These are phyloP conservation scores for Microtus agrestis DNA, from an alignment of 2,797 vertebrate genomes.

Conservation along the genomic window DNA sequence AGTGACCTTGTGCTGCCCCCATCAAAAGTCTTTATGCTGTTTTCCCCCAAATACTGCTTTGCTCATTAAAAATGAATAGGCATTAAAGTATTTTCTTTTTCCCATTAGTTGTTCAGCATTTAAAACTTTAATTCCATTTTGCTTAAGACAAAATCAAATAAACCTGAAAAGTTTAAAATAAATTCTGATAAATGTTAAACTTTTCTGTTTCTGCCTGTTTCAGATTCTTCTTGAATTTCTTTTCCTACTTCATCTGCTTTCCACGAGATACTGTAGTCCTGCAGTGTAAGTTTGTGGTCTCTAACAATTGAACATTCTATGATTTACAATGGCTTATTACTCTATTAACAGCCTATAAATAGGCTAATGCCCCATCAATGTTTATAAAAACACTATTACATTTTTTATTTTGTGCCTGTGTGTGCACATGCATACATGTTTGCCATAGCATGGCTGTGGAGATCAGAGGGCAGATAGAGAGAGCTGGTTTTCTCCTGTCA, in stretches of 20 bases:
- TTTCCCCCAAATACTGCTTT: conserved; percentile 52
- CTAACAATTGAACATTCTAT: not conserved
- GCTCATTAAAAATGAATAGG: conserved; percentile 58
- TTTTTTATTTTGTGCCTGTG: not conserved
- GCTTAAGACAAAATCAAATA: conserved; percentile 53
- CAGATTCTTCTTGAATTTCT: no score
- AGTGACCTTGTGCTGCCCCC: conserved; percentile 58
- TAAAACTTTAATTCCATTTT: conserved; percentile 49
- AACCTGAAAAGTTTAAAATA: not conserved
- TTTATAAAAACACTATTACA: not conserved
- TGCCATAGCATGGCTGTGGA: not conserved
- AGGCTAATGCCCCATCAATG: no score
- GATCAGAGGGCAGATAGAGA: not conserved
- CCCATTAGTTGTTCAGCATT: conserved; percentile 35
- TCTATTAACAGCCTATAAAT: not conserved
- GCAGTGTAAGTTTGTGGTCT: not conserved
- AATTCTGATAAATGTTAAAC: not conserved
- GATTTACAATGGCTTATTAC: not conserved
- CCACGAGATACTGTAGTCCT: not conserved
- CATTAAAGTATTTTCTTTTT: conserved; percentile 48
- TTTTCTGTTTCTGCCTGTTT: not conserved
- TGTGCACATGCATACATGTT: not conserved
- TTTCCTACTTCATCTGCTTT: not conserved
- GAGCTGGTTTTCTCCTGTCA: not conserved
- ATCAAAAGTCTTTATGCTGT: conserved; percentile 42